phyloP scores from a whole-genome alignment of 1,140 invertebrate genomes.

The Drosophila sechellia region DNA sequence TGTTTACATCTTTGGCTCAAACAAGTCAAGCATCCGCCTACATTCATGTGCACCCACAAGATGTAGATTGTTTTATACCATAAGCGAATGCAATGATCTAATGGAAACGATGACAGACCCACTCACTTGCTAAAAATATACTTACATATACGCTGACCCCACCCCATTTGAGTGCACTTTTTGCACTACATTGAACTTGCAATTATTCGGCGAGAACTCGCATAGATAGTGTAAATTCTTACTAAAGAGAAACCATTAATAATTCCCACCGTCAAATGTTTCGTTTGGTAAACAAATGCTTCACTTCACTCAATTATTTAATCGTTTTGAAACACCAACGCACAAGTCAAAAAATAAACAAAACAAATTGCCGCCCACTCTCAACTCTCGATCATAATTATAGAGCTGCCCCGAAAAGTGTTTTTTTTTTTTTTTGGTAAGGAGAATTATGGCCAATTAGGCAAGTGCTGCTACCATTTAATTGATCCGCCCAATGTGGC shows the following conservation, averaged over 20 bases:
- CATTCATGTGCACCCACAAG: conserved; percentile 31
- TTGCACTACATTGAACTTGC: conserved; percentile 49
- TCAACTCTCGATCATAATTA: conserved; percentile 51
- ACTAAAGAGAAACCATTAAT: background rate
- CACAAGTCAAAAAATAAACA: conserved; percentile 34
- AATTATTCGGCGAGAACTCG: background rate
- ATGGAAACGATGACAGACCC: conserved; percentile 55
- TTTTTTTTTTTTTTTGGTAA: conserved; percentile 19
- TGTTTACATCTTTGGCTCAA: conserved; percentile 21
- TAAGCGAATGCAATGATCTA: conserved; percentile 54
- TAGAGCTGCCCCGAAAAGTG: conserved; percentile 36
- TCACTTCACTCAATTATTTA: conserved; percentile 41
- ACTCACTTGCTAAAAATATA: conserved; percentile 24
- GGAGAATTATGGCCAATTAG: conserved; percentile 70
- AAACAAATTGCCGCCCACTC: conserved; percentile 54
- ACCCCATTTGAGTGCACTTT: conserved; percentile 43
- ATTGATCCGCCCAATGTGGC: conserved; percentile 57
- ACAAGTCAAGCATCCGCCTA: conserved; percentile 24
- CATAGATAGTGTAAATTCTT: conserved; percentile 2
- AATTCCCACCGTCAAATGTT: conserved; percentile 57
- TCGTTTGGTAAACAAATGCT: conserved; percentile 67
- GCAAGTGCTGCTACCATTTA: conserved; percentile 69
- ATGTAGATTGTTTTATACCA: background rate
- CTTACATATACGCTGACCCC: conserved; percentile 12
- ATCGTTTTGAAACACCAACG: conserved; percentile 44